phyloP scores from a whole-genome alignment of 2,797 vertebrate species.

The Cichlasoma orientale region DNA sequence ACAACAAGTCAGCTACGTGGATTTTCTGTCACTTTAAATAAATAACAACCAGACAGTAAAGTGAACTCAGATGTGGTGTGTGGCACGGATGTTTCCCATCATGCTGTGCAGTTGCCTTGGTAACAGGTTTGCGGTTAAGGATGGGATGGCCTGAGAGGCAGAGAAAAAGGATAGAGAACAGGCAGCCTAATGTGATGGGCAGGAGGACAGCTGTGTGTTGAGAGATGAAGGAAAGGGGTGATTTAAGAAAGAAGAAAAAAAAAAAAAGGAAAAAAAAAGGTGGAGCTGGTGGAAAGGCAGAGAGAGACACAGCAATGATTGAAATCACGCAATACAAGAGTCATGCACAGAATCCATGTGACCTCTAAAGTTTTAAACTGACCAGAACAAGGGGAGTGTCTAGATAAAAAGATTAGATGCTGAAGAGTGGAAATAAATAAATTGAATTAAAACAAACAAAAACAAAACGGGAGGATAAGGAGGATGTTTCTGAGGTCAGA shows the following conservation, averaged over 20 bases:
- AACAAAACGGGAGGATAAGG: background rate
- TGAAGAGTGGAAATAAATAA: no score
- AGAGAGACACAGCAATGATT: background rate
- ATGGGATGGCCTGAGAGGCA: slow-evolving; percentile 39
- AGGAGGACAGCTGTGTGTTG: background rate
- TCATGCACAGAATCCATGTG: background rate
- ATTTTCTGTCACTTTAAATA: slow-evolving; percentile 3
- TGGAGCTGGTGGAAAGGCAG: no score
- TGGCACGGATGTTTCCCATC: slow-evolving; percentile 50
- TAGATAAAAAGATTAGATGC: no score
- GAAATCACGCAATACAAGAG: background rate
- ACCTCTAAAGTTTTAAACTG: background rate
- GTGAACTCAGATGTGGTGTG: slow-evolving; percentile 55
- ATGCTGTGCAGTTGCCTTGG: slow-evolving; percentile 56
- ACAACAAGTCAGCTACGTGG: background rate
- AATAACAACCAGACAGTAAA: slow-evolving; percentile 40
- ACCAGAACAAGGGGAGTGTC: no score
- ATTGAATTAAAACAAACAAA: no score
- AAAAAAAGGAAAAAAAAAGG: background rate
- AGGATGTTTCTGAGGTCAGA: background rate
- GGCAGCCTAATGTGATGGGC: background rate
- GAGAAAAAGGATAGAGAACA: slow-evolving; percentile 17
- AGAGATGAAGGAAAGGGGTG: background rate
- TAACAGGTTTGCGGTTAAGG: slow-evolving; percentile 53
- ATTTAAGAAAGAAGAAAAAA: fast-evolving